phyloP scores from a whole-genome alignment of 1,140 invertebrate species.

The Teleopsis dalmanni region DNA sequence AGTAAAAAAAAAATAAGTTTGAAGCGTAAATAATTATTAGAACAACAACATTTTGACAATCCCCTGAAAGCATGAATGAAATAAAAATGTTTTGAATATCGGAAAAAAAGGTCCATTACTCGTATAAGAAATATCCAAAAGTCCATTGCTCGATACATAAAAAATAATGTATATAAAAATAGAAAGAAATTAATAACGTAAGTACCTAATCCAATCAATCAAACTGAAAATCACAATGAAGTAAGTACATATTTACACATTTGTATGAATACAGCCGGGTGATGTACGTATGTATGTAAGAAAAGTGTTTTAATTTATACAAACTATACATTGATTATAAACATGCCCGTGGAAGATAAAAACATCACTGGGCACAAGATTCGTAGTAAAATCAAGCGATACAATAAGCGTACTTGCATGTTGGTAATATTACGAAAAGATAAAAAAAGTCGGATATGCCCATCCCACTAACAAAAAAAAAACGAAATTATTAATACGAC shows the following conservation, averaged over 20 bases:
- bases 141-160: background rate
- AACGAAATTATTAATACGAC: slow-evolving; percentile 10
- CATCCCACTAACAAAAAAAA: slow-evolving; percentile 7
- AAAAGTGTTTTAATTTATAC: too few relatives aligned
- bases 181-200: slow-evolving; percentile 13
- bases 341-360: too few relatives aligned
- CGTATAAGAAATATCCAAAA: background rate
- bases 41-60: too few relatives aligned
- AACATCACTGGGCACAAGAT: too few relatives aligned
- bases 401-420: too few relatives aligned
- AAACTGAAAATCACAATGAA: slow-evolving; percentile 13
- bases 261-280: background rate
- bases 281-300: background rate
- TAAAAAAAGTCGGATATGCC: slow-evolving; percentile 11
- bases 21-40: too few relatives aligned
- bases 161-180: background rate
- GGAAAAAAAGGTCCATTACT: too few relatives aligned
- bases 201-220: slow-evolving; percentile 17
- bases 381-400: too few relatives aligned
- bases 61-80: too few relatives aligned
- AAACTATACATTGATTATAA: too few relatives aligned
- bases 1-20: too few relatives aligned
- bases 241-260: background rate
- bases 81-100: background rate
- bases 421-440: background rate